Percentiles rank a stretch among this genome's conserved stretches.
Evolutionary conservation across 2,888 invertebrate species (phyloP).

Genomic region (Caenorhabditis virilis): DNA sequence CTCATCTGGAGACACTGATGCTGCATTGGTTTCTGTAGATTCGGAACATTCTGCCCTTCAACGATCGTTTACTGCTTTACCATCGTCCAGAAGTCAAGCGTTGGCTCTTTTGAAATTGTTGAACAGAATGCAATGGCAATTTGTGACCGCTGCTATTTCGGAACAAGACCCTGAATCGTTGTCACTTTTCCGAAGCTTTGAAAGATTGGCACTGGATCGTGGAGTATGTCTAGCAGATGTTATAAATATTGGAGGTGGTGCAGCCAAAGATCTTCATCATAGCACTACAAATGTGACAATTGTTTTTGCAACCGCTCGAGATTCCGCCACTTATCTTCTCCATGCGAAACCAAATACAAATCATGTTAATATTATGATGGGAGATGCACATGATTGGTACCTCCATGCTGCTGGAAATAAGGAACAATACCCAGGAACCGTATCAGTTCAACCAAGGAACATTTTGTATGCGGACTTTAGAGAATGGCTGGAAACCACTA

Average conservation of each 20-base stretch:
- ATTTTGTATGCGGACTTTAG: constrained; percentile 57
- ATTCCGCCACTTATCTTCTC: constrained; percentile 41
- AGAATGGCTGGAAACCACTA: constrained; percentile 62
- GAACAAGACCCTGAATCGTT: constrained; percentile 58
- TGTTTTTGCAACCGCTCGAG: constrained; percentile 52
- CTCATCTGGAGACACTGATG: constrained; percentile 54
- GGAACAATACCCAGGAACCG: constrained; percentile 55
- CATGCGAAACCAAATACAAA: constrained; percentile 22
- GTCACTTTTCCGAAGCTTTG: constrained; percentile 59
- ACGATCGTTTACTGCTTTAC: constrained; percentile 51
- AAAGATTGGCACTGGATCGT: constrained; percentile 49
- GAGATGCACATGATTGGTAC: constrained; percentile 65
- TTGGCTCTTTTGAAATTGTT: constrained; percentile 58
- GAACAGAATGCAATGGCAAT: constrained; percentile 60
- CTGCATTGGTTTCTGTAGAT: constrained; percentile 55
- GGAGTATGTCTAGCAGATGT: constrained; percentile 64
- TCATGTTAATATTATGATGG: constrained; percentile 60
- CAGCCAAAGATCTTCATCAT: constrained; percentile 12
- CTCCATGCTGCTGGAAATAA: constrained; percentile 28
- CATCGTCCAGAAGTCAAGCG: constrained; percentile 54
- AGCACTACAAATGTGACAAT: constrained; percentile 62
- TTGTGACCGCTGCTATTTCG: constrained; percentile 56
- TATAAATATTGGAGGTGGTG: constrained; percentile 35
- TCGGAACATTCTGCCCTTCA: constrained; percentile 42
- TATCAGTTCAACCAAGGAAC: constrained; percentile 63